These are phyloP conservation scores for Pithys albifrons DNA, from an alignment of 2,113 vertebrate species.

Conservation along the genomic window DNA sequence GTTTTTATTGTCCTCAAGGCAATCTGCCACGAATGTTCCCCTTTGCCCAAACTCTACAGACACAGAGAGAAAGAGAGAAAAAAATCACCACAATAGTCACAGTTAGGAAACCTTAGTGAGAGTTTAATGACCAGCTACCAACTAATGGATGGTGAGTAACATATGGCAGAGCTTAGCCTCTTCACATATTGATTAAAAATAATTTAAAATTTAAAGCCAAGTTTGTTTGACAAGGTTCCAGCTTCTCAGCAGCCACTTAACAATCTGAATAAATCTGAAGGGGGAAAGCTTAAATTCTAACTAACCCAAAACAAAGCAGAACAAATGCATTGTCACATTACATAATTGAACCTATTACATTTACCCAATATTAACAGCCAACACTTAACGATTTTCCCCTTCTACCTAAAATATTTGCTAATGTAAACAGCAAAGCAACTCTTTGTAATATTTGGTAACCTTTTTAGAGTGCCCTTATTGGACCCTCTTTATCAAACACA, in stretches of 20 bases:
- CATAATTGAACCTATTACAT: slow-evolving; percentile 23
- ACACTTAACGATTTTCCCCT: background rate
- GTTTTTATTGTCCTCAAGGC: slow-evolving; percentile 80
- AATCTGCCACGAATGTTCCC: slow-evolving; percentile 78
- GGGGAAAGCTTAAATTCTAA: slow-evolving; percentile 39
- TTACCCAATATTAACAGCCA: background rate
- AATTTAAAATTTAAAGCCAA: slow-evolving; percentile 40
- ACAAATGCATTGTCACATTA: slow-evolving; percentile 26
- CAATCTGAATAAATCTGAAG: slow-evolving; percentile 4
- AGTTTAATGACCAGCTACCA: slow-evolving; percentile 54
- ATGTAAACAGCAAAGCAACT: background rate
- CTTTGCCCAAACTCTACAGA: slow-evolving; percentile 58
- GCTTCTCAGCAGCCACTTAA: slow-evolving; percentile 13
- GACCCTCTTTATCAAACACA: background rate
- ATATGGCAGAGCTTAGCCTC: slow-evolving; percentile 26
- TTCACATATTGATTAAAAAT: slow-evolving; percentile 54
- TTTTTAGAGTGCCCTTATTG: background rate
- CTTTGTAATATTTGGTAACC: background rate
- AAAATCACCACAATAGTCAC: slow-evolving; percentile 39
- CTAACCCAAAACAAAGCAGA: background rate
- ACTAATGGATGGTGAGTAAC: slow-evolving; percentile 55
- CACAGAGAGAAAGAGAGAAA: background rate
- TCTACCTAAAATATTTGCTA: slow-evolving; percentile 3
- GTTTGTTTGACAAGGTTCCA: slow-evolving; percentile 27
- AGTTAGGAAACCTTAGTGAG: slow-evolving; percentile 56